These are phyloP conservation scores for Leptopilina myrica DNA, from an alignment of 2,888 invertebrate species.

Conservation along the genomic window DNA sequence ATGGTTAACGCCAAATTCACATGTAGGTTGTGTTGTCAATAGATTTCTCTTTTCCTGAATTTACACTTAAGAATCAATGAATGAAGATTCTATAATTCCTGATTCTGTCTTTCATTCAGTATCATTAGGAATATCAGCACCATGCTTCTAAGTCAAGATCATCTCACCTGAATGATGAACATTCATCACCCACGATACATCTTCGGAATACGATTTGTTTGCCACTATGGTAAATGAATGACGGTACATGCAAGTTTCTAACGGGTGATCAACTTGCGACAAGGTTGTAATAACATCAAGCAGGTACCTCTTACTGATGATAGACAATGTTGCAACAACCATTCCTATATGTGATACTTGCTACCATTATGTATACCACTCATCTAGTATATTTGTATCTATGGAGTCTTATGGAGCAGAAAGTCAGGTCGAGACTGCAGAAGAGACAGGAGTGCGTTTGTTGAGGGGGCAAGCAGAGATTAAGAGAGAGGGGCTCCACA, in stretches of 20 bases:
- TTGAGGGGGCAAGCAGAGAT: slow-evolving; percentile 55
- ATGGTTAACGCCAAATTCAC: too few species aligned
- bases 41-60: neutral
- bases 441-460: slow-evolving; percentile 53
- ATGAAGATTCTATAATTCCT: neutral
- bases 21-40: neutral
- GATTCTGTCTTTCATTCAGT: neutral
- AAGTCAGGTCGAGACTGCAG: slow-evolving; percentile 46
- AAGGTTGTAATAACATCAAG: slow-evolving; percentile 26
- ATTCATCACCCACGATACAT: slow-evolving; percentile 5
- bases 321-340: neutral
- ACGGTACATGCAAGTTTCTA: slow-evolving; percentile 18
- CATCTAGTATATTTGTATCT: slow-evolving; percentile 45
- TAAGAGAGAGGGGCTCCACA: slow-evolving; percentile 54
- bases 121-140: neutral
- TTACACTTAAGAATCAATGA: neutral
- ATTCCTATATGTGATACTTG: slow-evolving; percentile 29
- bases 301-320: slow-evolving; percentile 1
- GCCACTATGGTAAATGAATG: slow-evolving; percentile 18
- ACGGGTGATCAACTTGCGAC: slow-evolving; percentile 20
- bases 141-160: neutral
- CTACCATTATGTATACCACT: slow-evolving; percentile 46
- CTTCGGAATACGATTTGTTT: slow-evolving; percentile 5
- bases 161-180: neutral
- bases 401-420: slow-evolving; percentile 46